phyloP scores from a whole-genome alignment of 2,113 vertebrate genomes.

The Zosterops japonicus region DNA sequence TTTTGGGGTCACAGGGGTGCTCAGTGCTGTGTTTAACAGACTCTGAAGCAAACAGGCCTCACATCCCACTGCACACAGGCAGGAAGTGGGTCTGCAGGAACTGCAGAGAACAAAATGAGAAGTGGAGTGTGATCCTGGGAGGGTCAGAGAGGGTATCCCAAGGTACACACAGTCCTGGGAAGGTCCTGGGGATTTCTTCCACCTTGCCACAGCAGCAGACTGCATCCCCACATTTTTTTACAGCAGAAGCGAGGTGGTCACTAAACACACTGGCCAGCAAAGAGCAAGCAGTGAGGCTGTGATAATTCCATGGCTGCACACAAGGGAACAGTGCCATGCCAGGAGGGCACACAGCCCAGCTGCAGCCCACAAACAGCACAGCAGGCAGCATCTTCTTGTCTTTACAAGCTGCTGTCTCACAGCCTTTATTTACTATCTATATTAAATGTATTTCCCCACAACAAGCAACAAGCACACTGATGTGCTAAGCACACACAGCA shows the following conservation, averaged over 20 bases:
- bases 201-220: not conserved
- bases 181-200: not conserved
- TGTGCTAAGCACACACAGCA: not conserved
- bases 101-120: not conserved
- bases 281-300: not conserved
- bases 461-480: not conserved
- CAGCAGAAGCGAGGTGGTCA: not conserved
- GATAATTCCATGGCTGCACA: not conserved
- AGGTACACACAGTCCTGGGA: not conserved
- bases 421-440: not conserved
- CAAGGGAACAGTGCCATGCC: not conserved
- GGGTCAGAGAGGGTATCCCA: not conserved
- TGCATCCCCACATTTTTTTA: not conserved
- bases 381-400: not conserved
- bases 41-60: not conserved
- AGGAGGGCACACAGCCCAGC: not conserved
- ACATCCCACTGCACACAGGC: not conserved
- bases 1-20: not conserved
- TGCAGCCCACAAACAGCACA: not conserved
- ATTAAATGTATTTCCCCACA: not conserved
- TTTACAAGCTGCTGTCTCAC: not conserved
- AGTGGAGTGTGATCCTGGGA: not conserved
- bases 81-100: not conserved
- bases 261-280: not conserved
- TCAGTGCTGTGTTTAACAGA: not conserved